These are phyloP conservation scores for Phrynocephalus guinanensis DNA, from an alignment of 2,797 vertebrate genomes.

Conservation along the genomic window DNA sequence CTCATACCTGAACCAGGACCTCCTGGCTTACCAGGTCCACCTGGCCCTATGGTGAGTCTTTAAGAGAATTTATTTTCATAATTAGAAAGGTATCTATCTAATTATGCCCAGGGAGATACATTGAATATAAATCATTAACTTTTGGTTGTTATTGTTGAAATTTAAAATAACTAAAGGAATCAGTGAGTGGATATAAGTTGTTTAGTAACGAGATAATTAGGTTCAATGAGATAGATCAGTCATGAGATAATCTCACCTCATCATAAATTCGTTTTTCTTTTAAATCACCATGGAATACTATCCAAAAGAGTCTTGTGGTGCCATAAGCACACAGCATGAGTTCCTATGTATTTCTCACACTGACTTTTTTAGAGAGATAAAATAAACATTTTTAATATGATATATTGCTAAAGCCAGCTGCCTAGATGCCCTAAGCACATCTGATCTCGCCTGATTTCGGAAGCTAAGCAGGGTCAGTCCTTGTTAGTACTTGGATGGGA, in stretches of 20 bases:
- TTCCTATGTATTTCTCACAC: not conserved
- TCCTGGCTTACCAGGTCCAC: conserved; percentile 82
- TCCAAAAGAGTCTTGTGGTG: not conserved
- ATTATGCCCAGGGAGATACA: not conserved
- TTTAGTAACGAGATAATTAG: not conserved
- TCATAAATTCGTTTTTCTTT: conserved; percentile 10
- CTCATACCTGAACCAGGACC: conserved; percentile 91
- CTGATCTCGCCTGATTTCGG: no score
- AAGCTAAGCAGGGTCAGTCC: no score
- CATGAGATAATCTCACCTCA: no score
- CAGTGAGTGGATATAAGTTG: not conserved
- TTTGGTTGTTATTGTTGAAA: not conserved
- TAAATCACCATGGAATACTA: fast-evolving
- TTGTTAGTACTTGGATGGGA: no score
- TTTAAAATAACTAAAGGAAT: not conserved
- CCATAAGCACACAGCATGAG: not conserved
- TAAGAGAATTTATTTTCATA: not conserved
- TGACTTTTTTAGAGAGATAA: not conserved
- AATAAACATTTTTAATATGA: not conserved
- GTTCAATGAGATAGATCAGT: not conserved
- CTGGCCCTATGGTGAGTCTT: conserved; percentile 84
- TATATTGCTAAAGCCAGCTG: fast-evolving
- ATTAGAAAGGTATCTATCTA: no score
- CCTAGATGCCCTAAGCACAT: no score
- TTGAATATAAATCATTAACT: not conserved